Evolutionary conservation across 2,888 invertebrate genomes (phyloP).

Genomic region (Synergus laeviventris): DNA sequence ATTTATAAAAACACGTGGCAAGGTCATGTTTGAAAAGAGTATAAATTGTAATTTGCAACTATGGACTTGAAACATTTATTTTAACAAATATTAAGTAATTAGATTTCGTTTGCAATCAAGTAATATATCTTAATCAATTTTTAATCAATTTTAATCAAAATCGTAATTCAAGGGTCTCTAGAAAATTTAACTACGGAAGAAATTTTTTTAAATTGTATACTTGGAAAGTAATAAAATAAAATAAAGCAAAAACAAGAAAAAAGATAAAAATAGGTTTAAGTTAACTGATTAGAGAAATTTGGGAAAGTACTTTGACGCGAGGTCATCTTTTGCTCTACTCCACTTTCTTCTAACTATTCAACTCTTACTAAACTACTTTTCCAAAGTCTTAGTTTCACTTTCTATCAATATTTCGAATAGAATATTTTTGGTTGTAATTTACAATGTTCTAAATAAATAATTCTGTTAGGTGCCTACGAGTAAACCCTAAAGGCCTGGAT

Average conservation of each 20-base stretch:
- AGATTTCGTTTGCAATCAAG: neutral
- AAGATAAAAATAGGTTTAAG: slow-evolving; percentile 6
- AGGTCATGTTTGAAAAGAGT: slow-evolving; percentile 22
- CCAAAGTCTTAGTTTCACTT: slow-evolving; percentile 21
- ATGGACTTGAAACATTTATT: neutral
- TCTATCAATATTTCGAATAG: neutral
- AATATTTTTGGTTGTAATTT: neutral
- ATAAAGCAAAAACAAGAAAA: slow-evolving; percentile 23
- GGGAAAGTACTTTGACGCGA: slow-evolving; percentile 15
- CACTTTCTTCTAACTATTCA: slow-evolving; percentile 21
- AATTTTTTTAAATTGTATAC: neutral
- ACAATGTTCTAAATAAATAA: neutral
- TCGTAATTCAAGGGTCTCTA: neutral
- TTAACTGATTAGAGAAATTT: slow-evolving; percentile 28
- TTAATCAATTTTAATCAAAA: no score
- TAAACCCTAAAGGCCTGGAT: slow-evolving; percentile 99
- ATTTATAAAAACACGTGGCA: slow-evolving; percentile 28
- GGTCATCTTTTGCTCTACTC: slow-evolving; percentile 39
- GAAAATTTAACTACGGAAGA: neutral
- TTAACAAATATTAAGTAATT: neutral
- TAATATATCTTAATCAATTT: neutral
- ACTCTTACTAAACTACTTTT: slow-evolving; percentile 34
- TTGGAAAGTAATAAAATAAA: neutral
- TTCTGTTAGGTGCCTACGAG: slow-evolving; percentile 92
- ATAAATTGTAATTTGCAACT: slow-evolving; percentile 23